These are phyloP conservation scores for Goniozus legneri DNA, from an alignment of 1,140 invertebrate species.

Conservation along the genomic window DNA sequence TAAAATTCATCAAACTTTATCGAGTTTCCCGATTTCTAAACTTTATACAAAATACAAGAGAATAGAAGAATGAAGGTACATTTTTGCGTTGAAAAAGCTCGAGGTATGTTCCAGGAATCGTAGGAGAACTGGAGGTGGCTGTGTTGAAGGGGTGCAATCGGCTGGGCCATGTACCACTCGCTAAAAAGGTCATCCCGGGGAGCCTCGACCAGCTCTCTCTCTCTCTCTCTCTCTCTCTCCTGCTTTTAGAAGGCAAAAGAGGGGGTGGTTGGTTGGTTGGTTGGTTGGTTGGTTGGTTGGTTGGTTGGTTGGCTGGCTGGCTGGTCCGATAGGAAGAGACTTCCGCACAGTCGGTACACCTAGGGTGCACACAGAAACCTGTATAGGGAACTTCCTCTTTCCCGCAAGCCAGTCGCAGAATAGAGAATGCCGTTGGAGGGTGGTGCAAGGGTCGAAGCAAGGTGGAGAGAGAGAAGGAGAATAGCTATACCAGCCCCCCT, in stretches of 20 bases:
- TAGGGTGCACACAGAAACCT: slow-evolving; percentile 32
- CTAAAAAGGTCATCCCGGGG: slow-evolving; percentile 34
- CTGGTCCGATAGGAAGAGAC: neutral
- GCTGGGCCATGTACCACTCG: too few relatives aligned
- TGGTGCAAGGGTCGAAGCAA: neutral
- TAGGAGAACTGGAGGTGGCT: neutral
- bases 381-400: slow-evolving; percentile 34
- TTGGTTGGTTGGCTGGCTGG: too few relatives aligned
- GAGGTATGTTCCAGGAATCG: neutral
- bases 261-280: too few relatives aligned
- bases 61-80: too few relatives aligned
- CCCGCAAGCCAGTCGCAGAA: slow-evolving; percentile 19
- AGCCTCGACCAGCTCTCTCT: slow-evolving; percentile 26
- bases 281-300: too few relatives aligned
- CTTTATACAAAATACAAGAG: too few relatives aligned
- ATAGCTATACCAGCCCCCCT: neutral
- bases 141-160: neutral
- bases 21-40: too few relatives aligned
- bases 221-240: too few relatives aligned
- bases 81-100: too few relatives aligned
- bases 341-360: slow-evolving; percentile 29
- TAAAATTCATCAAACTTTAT: too few relatives aligned
- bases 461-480: slow-evolving; percentile 11
- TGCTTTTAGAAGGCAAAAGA: too few relatives aligned
- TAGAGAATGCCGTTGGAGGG: slow-evolving; percentile 16